A percentile compares a stretch with the other conserved stretches of the same genome.
Conservation (phyloP, 2,113 vertebrate species). For the Ciconia stormi region DNA sequence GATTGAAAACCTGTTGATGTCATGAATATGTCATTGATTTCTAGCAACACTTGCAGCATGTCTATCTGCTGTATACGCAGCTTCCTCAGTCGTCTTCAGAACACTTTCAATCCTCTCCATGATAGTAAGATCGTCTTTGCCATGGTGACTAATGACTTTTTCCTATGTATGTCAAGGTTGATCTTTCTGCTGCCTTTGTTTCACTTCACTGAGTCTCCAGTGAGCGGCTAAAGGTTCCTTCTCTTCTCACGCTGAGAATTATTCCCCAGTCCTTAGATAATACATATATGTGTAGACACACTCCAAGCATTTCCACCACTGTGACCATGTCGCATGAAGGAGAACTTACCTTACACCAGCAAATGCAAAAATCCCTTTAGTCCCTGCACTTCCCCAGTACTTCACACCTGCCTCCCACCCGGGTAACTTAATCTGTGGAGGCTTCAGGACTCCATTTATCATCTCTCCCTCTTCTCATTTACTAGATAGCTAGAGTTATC, state of each 20-base stretch:
- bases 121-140: not conserved
- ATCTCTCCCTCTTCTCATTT: not conserved
- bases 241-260: not conserved
- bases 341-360: not conserved
- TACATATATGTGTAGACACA: not conserved
- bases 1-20: not conserved
- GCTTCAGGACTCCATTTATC: slow-evolving; percentile 7
- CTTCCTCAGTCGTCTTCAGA: not conserved
- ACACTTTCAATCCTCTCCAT: not conserved
- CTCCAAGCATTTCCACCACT: not conserved
- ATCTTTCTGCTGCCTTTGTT: not conserved
- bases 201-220: not conserved
- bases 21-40: not conserved
- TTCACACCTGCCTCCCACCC: slow-evolving; percentile 37
- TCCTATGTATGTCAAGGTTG: not conserved
- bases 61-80: not conserved
- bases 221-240: not conserved
- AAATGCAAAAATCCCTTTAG: slow-evolving; percentile 19
- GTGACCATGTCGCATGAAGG: not conserved
- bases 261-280: not conserved
- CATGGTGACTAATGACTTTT: not conserved
- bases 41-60: not conserved
- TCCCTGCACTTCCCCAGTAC: not conserved
- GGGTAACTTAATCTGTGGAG: slow-evolving; percentile 26
- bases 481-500: slow-evolving; percentile 1